Percentiles rank a stretch among this genome's conserved stretches.
phyloP scores from a whole-genome alignment of 2,113 vertebrate genomes.

The Pluvialis apricaria region DNA sequence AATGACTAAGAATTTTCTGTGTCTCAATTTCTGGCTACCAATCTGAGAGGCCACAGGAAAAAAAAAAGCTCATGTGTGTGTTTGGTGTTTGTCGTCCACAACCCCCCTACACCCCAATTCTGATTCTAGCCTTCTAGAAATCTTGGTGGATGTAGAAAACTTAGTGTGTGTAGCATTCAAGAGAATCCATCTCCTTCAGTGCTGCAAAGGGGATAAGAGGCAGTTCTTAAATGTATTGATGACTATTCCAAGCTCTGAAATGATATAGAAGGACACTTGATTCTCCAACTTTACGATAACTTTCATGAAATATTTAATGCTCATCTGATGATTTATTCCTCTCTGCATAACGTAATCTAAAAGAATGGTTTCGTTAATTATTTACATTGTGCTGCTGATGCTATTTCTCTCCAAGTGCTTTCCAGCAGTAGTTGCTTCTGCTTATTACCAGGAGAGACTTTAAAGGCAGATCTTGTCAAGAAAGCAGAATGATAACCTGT shows the following conservation, averaged over 20 bases:
- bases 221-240: background rate
- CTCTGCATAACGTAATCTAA: conserved; percentile 27
- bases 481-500: conserved; percentile 9
- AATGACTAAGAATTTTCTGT: background rate
- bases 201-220: background rate
- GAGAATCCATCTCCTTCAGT: background rate
- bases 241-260: conserved; percentile 27
- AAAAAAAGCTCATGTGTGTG: background rate
- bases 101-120: too few relatives aligned
- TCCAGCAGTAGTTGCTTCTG: background rate
- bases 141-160: background rate
- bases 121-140: background rate
- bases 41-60: background rate
- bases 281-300: conserved; percentile 36
- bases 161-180: background rate
- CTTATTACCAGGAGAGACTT: conserved; percentile 6
- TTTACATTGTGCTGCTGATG: conserved; percentile 31
- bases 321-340: conserved; percentile 59
- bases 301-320: conserved; percentile 59
- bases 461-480: conserved; percentile 12
- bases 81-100: background rate
- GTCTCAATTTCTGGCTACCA: background rate
- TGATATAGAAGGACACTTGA: conserved; percentile 1
- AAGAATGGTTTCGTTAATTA: conserved; percentile 56
- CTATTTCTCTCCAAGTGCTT: conserved; percentile 21